Conservation (phyloP, 1,140 invertebrate genomes). For the Drosophila parvula region DNA sequence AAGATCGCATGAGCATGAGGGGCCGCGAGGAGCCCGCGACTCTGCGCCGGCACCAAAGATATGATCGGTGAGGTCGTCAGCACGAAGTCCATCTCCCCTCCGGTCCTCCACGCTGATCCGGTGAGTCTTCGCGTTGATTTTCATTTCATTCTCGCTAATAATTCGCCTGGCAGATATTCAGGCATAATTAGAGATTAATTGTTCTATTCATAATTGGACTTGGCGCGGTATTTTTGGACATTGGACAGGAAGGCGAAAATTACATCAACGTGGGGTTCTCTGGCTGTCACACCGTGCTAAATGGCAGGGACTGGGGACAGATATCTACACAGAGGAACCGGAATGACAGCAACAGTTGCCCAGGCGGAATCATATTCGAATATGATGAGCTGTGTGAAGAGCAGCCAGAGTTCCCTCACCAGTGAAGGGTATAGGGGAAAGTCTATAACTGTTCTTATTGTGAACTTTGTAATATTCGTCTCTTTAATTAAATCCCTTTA, state of each 20-base stretch:
- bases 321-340: slow-evolving; percentile 1
- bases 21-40: not conserved
- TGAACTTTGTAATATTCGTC: no score
- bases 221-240: slow-evolving; percentile 74
- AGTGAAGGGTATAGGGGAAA: not conserved
- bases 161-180: slow-evolving; percentile 80
- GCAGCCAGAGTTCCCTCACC: not conserved
- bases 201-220: slow-evolving; percentile 81
- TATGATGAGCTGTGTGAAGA: slow-evolving; percentile 21
- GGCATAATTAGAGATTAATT: slow-evolving; percentile 83
- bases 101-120: slow-evolving; percentile 9
- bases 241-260: slow-evolving; percentile 54
- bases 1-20: slow-evolving; percentile 18
- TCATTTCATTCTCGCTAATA: slow-evolving; percentile 70
- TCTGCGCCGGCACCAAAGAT: slow-evolving; percentile 19
- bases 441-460: not conserved
- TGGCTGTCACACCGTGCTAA: slow-evolving; percentile 22
- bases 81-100: slow-evolving; percentile 23
- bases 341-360: slow-evolving; percentile 73
- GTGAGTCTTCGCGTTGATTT: slow-evolving; percentile 55
- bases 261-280: slow-evolving; percentile 53
- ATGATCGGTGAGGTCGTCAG: slow-evolving; percentile 66
- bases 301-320: slow-evolving; percentile 18
- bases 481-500: no score
- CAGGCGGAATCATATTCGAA: slow-evolving; percentile 55